Base-by-base conservation (phyloP, 2,888 invertebrate species). In the Alloplasta piceator region DNA sequence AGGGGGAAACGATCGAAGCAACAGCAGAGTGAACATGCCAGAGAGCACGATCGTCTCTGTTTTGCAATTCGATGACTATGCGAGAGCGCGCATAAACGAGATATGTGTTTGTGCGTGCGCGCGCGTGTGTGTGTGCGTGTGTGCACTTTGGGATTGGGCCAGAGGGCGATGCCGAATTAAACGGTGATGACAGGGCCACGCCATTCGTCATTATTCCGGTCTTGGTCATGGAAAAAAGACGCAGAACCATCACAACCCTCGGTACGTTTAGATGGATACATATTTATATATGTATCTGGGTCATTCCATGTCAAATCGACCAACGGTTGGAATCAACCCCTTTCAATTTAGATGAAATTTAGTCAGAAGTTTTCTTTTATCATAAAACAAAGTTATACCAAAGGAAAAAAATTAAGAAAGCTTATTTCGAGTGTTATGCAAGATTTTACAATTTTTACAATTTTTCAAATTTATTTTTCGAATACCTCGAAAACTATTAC, bases 171-270 rank as follows among this genome's bases (percentile, higher is more conserved):
- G 55, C 43, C 70, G 77, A 77, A 77, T 77, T 70, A 71, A 77
- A 70, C 64, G 63, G 56, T 58, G 77, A 77, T 77, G 70, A 77
- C 77, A 77, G 77, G 64, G 48, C 46, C 12, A 9, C 48, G 64
- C 67, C 70, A 77, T 77, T 77, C 70, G 70, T 77, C 77, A 77
- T 77, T 77, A 77, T 77, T 71, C 71, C 71, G 77, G 64, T 71
- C 64, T 70, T 36, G 48, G 10, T 41, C n/a, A 10, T 14, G 56
- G 36, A 43, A 52, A 38, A 58, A 7, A 12, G 60, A 50, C 39
- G 46, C 58, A 9, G 38, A 46, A 70, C 58, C 41, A 41, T 60
- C 55, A 12, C 48, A 41, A 60, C 60, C 60, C 60, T 39, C 14
- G 1, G 10, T 43, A 43, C 43, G 43, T 43, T 9, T 43, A 4